Evolutionary conservation across 2,888 invertebrate species (phyloP), one percentile per base, ranked within the genome.

Genomic region (Troides aeacus): DNA sequence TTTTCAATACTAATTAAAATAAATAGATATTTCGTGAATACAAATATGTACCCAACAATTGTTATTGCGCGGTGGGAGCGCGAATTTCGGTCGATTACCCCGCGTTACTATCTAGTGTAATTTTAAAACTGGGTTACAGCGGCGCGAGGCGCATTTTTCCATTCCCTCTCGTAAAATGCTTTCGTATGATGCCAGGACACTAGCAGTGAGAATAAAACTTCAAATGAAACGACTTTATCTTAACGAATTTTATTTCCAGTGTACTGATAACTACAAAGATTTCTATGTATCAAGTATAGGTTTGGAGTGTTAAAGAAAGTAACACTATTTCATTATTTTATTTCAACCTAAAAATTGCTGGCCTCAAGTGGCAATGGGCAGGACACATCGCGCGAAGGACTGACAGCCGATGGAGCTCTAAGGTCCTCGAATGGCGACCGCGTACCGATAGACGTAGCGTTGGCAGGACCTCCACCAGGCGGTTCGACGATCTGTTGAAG

Each of bases 61-160:
- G 42, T 42, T 53, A 15, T 59, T 61, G 61, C 62, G 46, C 64
- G 58, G 21, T 64, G 60, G 39, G 57, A 57, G 57, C 17, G 36
- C 23, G 24, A 78, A 79, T 83, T 82, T 80, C 82, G 80, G 81
- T 80, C 83, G 80, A 85, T 85, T 83, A 80, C 84, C 30, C 78
- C 77, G 76, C 76, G 78, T 79, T 73, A 81, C 78, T 78, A 80
- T 81, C 78, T 79, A 78, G 83, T 83, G 81, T 86, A 88, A 85
- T 88, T 88, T 88, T 87, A 85, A 89, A 90, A 90, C 86, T 89
- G 79, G 90, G 89, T 89, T 88, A 88, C 82, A 81, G 79, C 78
- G 73, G 78, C 82, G 75, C 76, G 75, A 75, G 76, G 74, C 76
- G 77, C 72, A 71, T 74, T 83, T 80, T 82, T 75, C 78, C 76